Evolutionary conservation across 2,797 vertebrate species (phyloP), one percentile per base, ranked within the genome.

Genomic region (Taenioides sp.): DNA sequence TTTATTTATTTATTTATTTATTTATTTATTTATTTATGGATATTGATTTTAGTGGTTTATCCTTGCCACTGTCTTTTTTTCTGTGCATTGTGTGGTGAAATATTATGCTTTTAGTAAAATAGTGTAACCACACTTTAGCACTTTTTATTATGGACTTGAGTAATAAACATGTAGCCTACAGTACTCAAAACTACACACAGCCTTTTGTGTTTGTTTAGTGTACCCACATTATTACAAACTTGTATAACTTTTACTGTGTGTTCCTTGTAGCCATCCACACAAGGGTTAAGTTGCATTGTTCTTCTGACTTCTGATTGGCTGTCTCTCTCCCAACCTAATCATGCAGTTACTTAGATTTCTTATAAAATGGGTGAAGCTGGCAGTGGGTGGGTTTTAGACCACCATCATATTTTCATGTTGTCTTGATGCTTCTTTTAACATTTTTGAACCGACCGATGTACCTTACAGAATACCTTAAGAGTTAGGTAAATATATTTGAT

Each of bases 251-350:
- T 12, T 43, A 43, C 40, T 2, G 40, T 43, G 40, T 43, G 40
- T 50, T 50, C 5, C 49, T 16, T 50, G 16, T 17, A 20, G 49
- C 47, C 16, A 4, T 49, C 49, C 18, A 50, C 49, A 18, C 18
- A 50, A 20, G 20, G 18, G 22, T 43, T 43, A 43, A 14, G 40
- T 43, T 16, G 40, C 6, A 34, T 43, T 14, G 14, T 43, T 43
- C 40, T 14, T 43, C 40, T 43, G 74, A 50, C 27, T n/a, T 37
- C 11, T 86, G 60, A 83, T 49, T 81, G 77, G 87, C 25, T 75
- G 54, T 12, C 18, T 4, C 40, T 50, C 49, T 65, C 27, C 17
- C 34, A 3, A 27, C 52, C 7, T 37, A 72, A 64, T 82, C 80
- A 75, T 72, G 77, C 73, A 69, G 76, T 11, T 20, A n/a, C 25